A percentile compares a stretch with the other conserved stretches of the same genome.
Conservation (phyloP, 2,113 vertebrate genomes). For the Elephantulus edwardii region DNA sequence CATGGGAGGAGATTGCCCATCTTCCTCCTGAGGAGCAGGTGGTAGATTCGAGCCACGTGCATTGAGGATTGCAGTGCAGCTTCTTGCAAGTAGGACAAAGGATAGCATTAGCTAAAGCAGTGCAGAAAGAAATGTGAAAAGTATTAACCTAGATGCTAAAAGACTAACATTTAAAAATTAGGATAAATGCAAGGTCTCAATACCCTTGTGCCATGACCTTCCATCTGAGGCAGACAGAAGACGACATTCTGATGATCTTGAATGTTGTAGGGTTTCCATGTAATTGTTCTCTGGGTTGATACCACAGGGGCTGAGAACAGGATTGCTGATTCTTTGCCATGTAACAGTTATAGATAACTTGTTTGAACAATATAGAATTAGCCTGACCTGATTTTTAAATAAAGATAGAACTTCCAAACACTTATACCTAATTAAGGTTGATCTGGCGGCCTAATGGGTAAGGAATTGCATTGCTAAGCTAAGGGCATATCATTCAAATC, state of each 20-base stretch:
- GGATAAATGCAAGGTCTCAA: not conserved
- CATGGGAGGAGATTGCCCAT: too few relatives aligned
- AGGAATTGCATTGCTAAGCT: too few relatives aligned
- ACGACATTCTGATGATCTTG: not conserved
- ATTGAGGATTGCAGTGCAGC: too few relatives aligned
- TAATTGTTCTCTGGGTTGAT: not conserved
- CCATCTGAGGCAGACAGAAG: not conserved
- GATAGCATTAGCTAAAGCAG: slow-evolving; percentile 21
- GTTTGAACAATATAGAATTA: not conserved
- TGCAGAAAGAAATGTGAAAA: slow-evolving; percentile 39
- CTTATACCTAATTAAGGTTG: too few relatives aligned
- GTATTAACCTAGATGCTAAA: not conserved
- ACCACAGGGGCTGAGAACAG: not conserved
- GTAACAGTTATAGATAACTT: not conserved
- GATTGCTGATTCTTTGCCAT: not conserved
- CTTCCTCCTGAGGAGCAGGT: too few relatives aligned
- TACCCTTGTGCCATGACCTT: not conserved
- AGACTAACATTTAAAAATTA: slow-evolving; percentile 31
- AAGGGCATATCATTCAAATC: too few relatives aligned
- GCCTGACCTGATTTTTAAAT: not conserved
- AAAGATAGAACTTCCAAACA: not conserved
- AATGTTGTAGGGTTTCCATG: not conserved
- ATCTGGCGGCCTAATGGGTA: too few relatives aligned
- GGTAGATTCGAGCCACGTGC: too few relatives aligned
- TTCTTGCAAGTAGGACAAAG: too few relatives aligned